Conservation (phyloP, 2,113 vertebrate genomes). For the Zosterops borbonicus region DNA sequence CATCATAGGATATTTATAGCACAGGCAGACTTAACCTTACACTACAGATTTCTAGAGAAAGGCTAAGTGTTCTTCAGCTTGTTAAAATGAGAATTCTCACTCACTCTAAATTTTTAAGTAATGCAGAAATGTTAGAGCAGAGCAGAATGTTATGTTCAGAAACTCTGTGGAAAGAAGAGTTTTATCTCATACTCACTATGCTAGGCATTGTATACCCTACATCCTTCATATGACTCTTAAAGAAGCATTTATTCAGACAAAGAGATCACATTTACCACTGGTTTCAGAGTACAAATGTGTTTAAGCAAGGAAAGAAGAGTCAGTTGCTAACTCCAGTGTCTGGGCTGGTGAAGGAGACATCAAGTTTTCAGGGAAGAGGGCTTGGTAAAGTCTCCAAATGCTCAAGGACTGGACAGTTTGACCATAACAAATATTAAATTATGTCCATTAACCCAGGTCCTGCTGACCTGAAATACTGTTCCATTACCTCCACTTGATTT, state of each 20-base stretch:
- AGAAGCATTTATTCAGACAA: neutral
- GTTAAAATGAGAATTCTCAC: neutral
- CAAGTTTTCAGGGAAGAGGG: neutral
- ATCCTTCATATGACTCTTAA: neutral
- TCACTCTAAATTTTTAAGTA: neutral
- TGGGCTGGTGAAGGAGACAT: neutral
- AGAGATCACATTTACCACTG: rapidly evolving
- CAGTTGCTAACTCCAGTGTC: neutral
- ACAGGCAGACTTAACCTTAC: neutral
- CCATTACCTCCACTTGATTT: neutral
- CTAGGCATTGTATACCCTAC: neutral
- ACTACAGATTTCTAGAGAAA: neutral
- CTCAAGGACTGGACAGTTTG: neutral
- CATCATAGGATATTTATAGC: neutral
- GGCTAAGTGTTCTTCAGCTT: neutral
- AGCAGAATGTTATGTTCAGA: neutral
- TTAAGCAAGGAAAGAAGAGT: neutral
- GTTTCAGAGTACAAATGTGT: neutral
- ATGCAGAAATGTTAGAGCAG: too few relatives aligned
- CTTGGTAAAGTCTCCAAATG: neutral
- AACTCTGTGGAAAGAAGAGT: neutral
- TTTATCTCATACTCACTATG: neutral
- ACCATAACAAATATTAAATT: neutral
- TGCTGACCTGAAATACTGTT: neutral
- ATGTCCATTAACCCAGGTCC: neutral